These are phyloP conservation scores for Lathronympha strigana DNA, from an alignment of 2,888 invertebrate species.

Conservation along the genomic window DNA sequence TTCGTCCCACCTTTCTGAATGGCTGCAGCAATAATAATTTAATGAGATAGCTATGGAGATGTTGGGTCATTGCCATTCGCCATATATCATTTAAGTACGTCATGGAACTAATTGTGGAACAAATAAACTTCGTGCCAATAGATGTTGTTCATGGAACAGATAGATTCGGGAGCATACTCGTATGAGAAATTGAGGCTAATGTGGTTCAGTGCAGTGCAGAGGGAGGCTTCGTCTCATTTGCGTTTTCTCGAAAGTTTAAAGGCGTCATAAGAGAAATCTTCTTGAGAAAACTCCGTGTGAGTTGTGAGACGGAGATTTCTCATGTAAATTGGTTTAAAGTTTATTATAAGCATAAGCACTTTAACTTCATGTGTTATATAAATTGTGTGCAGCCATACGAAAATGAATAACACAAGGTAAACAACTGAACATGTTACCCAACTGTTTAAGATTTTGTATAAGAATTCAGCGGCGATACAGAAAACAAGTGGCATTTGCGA, in stretches of 20 bases:
- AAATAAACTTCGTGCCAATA: conserved; percentile 1
- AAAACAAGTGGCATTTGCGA: conserved; percentile 2
- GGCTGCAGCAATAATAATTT: background rate
- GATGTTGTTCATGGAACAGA: background rate
- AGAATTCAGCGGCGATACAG: background rate
- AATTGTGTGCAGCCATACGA: background rate
- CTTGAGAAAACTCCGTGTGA: conserved; percentile 22
- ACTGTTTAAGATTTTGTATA: background rate
- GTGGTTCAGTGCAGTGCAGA: background rate
- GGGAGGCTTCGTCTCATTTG: conserved; percentile 14
- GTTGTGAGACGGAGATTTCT: background rate
- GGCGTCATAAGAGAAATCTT: conserved; percentile 32
- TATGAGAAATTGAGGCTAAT: too few relatives aligned
- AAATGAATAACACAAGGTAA: background rate
- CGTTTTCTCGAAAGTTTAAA: conserved; percentile 35
- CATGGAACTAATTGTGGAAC: conserved; percentile 4
- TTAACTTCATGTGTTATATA: background rate
- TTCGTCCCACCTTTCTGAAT: background rate
- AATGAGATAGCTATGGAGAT: background rate
- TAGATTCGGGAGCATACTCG: background rate
- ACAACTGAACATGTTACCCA: too few relatives aligned
- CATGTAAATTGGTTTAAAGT: background rate
- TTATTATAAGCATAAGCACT: background rate
- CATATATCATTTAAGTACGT: conserved; percentile 11
- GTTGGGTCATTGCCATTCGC: conserved; percentile 7